Evolutionary conservation across 2,113 vertebrate species (phyloP), one percentile per base, ranked within the genome.

Genomic region (Macroglossus sobrinus): DNA sequence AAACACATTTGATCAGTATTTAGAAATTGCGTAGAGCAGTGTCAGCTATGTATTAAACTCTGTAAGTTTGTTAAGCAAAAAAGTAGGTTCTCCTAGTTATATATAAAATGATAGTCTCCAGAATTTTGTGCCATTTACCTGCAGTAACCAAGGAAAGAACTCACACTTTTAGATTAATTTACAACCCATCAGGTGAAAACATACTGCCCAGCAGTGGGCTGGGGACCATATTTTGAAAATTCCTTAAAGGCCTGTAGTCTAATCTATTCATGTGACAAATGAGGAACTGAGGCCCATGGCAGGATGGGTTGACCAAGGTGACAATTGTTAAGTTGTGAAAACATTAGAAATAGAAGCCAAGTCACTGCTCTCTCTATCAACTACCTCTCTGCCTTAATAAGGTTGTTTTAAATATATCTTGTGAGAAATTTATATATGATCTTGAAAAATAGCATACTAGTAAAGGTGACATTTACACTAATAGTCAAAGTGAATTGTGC

Each of bases 121-220:
- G 26, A 79, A 87, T 61, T 45, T 5, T 74, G 33, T n/a, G 40
- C 0, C 38, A 76, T n/a, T 85, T 85, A 22, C 3, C 19, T 84
- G 8, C 24, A 93, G n/a, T 28, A 84, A 38, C 2, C 35, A 64
- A 88, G 61, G 15, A 84, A 96, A 82, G 13, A n/a, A 80, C 33
- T 69, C 57, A 63, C 13, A 45, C n/a, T 84, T 94, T 87, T 19
- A 93, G 40, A 64, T 91, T 95, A 5, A 63, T 78, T 85, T 94
- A 26, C 47, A 88, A 89, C 15, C 61, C 19, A 96, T 55, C 28
- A 82, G 15, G 55, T 64, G 47, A 84, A 95, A 64, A 91, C 4
- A 12, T 80, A 81, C 35, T 92, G 15, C n/a, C 40, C 10, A 93
- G 47, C 9, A 72, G 21, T 68, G 38, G 6, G 35, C 15, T 30